These are phyloP conservation scores for Gavialis gangeticus DNA, from an alignment of 2,113 vertebrate species.

Conservation along the genomic window DNA sequence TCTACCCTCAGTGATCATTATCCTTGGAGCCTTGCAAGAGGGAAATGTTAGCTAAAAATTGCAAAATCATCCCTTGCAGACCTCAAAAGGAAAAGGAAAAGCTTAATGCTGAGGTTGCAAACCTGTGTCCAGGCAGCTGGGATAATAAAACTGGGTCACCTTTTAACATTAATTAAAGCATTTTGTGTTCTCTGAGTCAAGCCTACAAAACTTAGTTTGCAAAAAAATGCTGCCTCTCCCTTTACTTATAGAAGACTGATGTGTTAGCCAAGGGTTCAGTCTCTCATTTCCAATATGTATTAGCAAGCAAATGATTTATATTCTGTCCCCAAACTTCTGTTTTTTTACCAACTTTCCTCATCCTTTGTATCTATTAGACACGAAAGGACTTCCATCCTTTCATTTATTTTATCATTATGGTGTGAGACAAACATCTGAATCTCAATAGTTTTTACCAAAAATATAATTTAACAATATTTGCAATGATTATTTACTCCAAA, in stretches of 20 bases:
- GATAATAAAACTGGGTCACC: not conserved
- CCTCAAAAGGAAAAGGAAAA: not conserved
- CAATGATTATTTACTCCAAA: not conserved
- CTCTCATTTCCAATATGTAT: not conserved
- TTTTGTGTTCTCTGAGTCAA: not conserved
- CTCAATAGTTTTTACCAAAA: not conserved
- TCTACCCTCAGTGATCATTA: not conserved
- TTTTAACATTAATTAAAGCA: not conserved
- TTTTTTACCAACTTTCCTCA: no score
- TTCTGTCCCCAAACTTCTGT: not conserved
- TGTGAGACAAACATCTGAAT: not conserved
- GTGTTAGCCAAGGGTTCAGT: not conserved
- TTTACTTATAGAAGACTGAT: not conserved
- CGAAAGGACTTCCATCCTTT: no score
- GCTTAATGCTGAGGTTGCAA: not conserved
- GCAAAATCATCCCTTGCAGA: not conserved
- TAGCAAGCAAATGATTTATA: not conserved
- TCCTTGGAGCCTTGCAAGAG: not conserved
- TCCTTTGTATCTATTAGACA: no score
- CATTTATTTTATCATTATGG: no score
- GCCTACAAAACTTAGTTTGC: no score
- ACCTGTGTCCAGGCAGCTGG: not conserved
- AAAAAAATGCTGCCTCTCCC: not conserved
- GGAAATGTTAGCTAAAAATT: not conserved
- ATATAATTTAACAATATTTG: not conserved